Conservation (phyloP, 1,140 invertebrate genomes). For the Eupristina koningsbergeri region DNA sequence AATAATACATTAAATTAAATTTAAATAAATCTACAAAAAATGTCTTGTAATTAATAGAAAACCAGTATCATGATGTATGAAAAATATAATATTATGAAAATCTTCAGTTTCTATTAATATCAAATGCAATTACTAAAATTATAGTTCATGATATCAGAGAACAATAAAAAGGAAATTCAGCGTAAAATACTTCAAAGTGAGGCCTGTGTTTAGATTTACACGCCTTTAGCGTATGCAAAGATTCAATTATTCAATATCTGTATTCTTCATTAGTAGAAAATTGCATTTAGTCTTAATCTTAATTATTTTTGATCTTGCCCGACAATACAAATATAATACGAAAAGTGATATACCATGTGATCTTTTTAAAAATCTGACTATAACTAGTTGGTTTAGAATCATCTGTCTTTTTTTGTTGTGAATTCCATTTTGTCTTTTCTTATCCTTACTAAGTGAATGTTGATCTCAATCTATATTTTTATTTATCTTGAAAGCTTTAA, state of each 20-base stretch:
- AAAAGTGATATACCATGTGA: slow-evolving; percentile 6
- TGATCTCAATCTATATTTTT: slow-evolving; percentile 19
- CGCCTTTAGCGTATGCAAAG: slow-evolving; percentile 1
- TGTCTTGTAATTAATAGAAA: no score
- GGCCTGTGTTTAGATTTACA: not conserved
- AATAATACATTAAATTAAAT: no score
- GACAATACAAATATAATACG: slow-evolving; percentile 1
- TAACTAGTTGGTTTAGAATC: not conserved
- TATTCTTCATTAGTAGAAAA: slow-evolving; percentile 33
- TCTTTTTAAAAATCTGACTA: slow-evolving; percentile 6
- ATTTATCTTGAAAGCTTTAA: slow-evolving; percentile 48
- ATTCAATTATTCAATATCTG: slow-evolving; percentile 32
- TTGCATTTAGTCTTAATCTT: slow-evolving; percentile 39
- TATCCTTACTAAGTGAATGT: not conserved
- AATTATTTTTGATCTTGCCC: slow-evolving; percentile 27
- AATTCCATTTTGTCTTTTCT: slow-evolving; percentile 20
- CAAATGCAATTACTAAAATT: no score
- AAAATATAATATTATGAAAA: no score
- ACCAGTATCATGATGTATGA: no score
- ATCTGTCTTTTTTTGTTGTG: not conserved
- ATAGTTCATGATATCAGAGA: no score
- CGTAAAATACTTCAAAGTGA: not conserved
- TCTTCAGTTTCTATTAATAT: no score
- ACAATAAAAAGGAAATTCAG: slow-evolving; percentile 36
- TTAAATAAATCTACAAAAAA: no score